A percentile compares a stretch with the other conserved stretches of the same genome.
Evolutionary conservation across 1,140 invertebrate genomes (phyloP).

Genomic region (Wasmannia auropunctata): DNA sequence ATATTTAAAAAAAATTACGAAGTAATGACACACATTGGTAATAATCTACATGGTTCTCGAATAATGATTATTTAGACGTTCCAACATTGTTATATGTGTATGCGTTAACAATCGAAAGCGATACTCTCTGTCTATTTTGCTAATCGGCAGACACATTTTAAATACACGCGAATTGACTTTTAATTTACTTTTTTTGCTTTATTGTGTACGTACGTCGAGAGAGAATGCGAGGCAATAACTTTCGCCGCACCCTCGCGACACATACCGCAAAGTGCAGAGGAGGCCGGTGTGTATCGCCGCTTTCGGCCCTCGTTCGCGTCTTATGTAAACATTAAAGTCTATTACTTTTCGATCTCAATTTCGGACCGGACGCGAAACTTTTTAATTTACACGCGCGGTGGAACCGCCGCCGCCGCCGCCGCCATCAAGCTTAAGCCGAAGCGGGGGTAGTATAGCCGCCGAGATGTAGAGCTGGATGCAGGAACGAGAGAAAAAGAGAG

Average conservation of each 20-base stretch:
- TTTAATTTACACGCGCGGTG: constrained; percentile 53
- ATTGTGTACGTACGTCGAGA: neutral
- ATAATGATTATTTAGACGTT: neutral
- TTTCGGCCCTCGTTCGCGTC: constrained; percentile 26
- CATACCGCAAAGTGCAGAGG: neutral
- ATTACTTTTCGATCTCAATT: constrained; percentile 63
- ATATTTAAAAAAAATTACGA: no score
- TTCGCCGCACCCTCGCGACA: neutral
- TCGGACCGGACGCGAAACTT: constrained; percentile 52
- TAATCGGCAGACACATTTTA: neutral
- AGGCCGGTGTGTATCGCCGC: constrained; percentile 36
- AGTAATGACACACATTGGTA: no score
- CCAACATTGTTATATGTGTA: no score
- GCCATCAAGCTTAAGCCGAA: neutral
- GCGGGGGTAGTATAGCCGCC: constrained; percentile 5
- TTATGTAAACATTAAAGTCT: constrained; percentile 60
- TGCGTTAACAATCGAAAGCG: neutral
- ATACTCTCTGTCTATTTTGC: neutral
- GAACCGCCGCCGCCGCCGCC: neutral
- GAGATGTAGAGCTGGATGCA: neutral
- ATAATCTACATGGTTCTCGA: no score
- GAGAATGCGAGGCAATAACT: neutral
- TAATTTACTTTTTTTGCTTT: neutral
- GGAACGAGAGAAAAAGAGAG: no score
- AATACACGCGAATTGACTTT: neutral